Percentiles rank a stretch among this genome's conserved stretches.
Evolutionary conservation across 2,797 vertebrate species (phyloP).

Genomic region (Schizopygopsis malacanthus): DNA sequence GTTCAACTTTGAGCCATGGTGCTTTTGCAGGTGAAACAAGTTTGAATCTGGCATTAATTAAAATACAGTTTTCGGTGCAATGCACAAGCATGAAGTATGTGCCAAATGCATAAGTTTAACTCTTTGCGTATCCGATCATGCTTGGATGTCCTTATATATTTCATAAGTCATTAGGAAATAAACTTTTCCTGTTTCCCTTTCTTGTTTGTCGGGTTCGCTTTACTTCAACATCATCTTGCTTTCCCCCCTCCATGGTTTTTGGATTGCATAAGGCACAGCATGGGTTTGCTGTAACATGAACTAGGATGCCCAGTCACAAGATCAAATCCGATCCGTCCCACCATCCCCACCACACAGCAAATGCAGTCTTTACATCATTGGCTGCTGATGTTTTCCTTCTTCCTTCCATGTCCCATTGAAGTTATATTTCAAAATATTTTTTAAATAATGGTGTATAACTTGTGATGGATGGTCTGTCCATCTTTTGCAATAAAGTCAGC

Average conservation of each 20-base stretch:
- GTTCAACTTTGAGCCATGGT: background rate
- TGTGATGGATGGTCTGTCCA: background rate
- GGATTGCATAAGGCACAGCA: conserved; percentile 76
- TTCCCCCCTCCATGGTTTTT: conserved; percentile 39
- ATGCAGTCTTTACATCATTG: conserved; percentile 47
- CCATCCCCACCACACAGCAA: conserved; percentile 48
- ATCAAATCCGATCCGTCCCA: conserved; percentile 73
- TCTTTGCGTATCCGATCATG: background rate
- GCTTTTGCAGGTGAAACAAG: conserved; percentile 1
- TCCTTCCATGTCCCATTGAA: background rate
- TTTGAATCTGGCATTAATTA: background rate
- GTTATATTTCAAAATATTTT: background rate
- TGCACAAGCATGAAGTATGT: background rate
- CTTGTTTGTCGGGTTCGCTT: conserved; percentile 2
- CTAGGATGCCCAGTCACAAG: conserved; percentile 81
- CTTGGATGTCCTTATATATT: background rate
- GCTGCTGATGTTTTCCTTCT: conserved; percentile 34
- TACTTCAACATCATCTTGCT: background rate
- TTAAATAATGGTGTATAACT: background rate
- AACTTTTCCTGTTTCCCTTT: background rate
- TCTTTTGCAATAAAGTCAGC: background rate
- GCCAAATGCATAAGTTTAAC: background rate
- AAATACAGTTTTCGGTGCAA: background rate
- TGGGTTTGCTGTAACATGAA: conserved; percentile 79
- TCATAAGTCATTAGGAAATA: background rate